Percentiles rank a stretch among this genome's conserved stretches.
phyloP scores from a whole-genome alignment of 35 echinoderm and acorn worm species.

The Heliocidaris erythrogramma region DNA sequence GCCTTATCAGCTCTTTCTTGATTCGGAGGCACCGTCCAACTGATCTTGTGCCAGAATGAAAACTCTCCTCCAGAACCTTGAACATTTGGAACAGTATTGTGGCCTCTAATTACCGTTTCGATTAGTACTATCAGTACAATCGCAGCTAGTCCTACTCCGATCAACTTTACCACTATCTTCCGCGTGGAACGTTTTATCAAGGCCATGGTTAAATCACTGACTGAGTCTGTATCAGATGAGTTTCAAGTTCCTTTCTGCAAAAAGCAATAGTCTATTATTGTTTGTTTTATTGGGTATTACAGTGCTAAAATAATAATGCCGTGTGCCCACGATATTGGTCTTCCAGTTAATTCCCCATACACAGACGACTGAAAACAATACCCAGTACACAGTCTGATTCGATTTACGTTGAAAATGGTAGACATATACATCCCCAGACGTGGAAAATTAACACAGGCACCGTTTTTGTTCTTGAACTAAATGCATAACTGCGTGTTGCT shows the following conservation, averaged over 20 bases:
- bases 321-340: too few relatives aligned
- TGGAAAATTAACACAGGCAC: too few relatives aligned
- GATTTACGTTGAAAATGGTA: too few relatives aligned
- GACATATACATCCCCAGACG: too few relatives aligned
- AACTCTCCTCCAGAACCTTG: background rate
- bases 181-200: background rate
- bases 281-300: too few relatives aligned
- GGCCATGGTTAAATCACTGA: background rate
- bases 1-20: background rate
- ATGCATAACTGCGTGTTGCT: too few relatives aligned
- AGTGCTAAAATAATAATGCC: too few relatives aligned
- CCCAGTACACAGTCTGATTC: too few relatives aligned
- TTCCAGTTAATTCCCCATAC: too few relatives aligned
- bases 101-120: background rate
- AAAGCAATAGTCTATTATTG: background rate
- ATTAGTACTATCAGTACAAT: background rate
- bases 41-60: background rate
- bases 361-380: too few relatives aligned
- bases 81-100: background rate
- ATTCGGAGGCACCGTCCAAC: background rate
- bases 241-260: background rate
- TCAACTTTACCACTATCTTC: background rate
- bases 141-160: background rate
- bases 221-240: background rate
- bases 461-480: too few relatives aligned